Evolutionary conservation across 2,797 vertebrate genomes (phyloP).

Genomic region (Emys orbicularis): DNA sequence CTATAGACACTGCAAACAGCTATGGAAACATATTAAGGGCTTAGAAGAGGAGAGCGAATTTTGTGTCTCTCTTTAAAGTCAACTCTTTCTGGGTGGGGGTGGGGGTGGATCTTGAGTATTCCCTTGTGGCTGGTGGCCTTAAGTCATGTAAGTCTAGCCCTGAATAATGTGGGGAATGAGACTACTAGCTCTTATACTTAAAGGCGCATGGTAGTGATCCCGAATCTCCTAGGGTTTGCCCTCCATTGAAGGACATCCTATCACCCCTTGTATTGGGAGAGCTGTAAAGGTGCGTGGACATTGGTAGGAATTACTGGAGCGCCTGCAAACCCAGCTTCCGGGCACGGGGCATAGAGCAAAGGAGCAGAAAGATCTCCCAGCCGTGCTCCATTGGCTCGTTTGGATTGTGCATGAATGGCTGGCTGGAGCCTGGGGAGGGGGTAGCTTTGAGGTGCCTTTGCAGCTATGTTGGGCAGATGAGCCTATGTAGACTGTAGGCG

Average conservation of each 20-base stretch:
- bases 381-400: not conserved
- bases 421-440: not conserved
- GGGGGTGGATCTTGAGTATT: not conserved
- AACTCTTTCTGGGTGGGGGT: not conserved
- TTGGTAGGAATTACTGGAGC: no score
- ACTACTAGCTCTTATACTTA: no score
- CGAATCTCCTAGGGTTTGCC: no score
- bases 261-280: no score
- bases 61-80: not conserved
- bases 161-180: no score
- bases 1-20: not conserved
- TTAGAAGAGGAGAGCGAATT: not conserved
- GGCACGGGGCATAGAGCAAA: no score
- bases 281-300: no score
- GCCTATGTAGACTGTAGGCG: not conserved
- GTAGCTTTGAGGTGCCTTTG: not conserved
- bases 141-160: no score
- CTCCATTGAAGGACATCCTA: no score
- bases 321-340: no score
- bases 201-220: no score
- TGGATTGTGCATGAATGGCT: not conserved
- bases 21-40: not conserved
- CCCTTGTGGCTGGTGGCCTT: not conserved
- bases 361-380: not conserved
- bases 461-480: not conserved